Evolutionary conservation across 2,888 invertebrate genomes (phyloP).

Genomic region (Atherix ibis): DNA sequence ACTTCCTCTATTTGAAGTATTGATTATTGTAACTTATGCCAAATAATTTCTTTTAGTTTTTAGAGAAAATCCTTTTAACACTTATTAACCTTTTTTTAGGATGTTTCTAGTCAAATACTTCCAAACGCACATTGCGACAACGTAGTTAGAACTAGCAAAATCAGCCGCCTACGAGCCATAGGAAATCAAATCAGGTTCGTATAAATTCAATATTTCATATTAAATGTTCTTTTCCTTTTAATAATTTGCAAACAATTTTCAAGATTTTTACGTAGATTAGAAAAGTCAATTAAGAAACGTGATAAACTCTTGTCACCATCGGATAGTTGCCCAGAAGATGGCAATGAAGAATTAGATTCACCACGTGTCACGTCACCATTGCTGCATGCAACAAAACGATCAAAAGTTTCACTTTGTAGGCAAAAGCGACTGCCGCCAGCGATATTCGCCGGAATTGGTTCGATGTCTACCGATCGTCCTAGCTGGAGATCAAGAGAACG

Average conservation of each 20-base stretch:
- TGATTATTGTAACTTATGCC: too few species aligned
- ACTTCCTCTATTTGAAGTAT: too few species aligned
- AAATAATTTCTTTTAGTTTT: too few species aligned
- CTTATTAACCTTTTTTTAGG: constrained; percentile 33
- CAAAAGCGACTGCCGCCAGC: constrained; percentile 18
- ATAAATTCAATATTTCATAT: too few species aligned
- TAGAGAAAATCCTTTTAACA: too few species aligned
- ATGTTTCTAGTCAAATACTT: constrained; percentile 42
- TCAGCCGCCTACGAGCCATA: constrained; percentile 52
- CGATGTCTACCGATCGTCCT: constrained; percentile 14
- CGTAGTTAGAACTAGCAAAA: constrained; percentile 41
- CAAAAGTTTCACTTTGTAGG: constrained; percentile 18
- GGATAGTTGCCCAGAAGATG: constrained; percentile 36
- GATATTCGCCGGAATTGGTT: constrained; percentile 3
- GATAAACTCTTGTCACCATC: constrained; percentile 37
- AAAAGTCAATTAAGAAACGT: constrained; percentile 52
- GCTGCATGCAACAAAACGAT: constrained; percentile 18
- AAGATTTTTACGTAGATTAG: constrained; percentile 55
- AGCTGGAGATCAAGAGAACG: constrained; percentile 20
- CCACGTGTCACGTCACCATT: constrained; percentile 50
- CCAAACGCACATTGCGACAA: constrained; percentile 40
- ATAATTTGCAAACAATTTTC: too few species aligned
- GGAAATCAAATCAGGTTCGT: constrained; percentile 60
- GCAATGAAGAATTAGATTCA: constrained; percentile 43
- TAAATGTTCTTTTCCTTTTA: too few species aligned